phyloP scores from a whole-genome alignment of 2,888 invertebrate species.

The Polylopha cassiicola region DNA sequence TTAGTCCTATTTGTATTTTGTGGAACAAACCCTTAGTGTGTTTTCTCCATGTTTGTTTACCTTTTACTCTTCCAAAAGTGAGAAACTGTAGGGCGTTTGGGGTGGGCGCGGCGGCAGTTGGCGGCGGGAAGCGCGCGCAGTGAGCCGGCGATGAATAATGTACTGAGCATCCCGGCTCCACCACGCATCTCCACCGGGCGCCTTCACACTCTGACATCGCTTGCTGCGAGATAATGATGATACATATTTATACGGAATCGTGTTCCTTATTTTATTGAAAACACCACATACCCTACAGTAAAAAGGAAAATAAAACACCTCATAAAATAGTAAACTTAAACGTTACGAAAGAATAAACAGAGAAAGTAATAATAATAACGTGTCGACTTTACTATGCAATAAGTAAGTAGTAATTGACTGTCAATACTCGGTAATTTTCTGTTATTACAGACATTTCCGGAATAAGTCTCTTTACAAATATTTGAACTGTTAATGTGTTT shows the following conservation, averaged over 20 bases:
- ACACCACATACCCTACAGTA: neutral
- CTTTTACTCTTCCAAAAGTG: slow-evolving; percentile 36
- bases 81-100: slow-evolving; percentile 34
- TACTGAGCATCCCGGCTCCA: slow-evolving; percentile 71
- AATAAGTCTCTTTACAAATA: too few relatives aligned
- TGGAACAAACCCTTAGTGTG: too few relatives aligned
- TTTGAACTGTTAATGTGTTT: too few relatives aligned
- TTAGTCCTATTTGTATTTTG: too few relatives aligned
- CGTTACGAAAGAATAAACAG: too few relatives aligned
- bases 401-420: too few relatives aligned
- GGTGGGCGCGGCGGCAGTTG: slow-evolving; percentile 21
- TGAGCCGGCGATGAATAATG: slow-evolving; percentile 86
- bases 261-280: neutral
- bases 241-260: neutral
- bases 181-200: slow-evolving; percentile 79
- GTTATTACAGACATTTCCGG: too few relatives aligned
- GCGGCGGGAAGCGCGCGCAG: slow-evolving; percentile 78
- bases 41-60: slow-evolving; percentile 26
- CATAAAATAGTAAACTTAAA: too few relatives aligned
- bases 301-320: too few relatives aligned
- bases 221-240: slow-evolving; percentile 54
- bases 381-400: too few relatives aligned
- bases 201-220: slow-evolving; percentile 60
- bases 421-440: too few relatives aligned
- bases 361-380: too few relatives aligned